phyloP scores from a whole-genome alignment of 1,140 invertebrate genomes.

The Vanessa tameamea region DNA sequence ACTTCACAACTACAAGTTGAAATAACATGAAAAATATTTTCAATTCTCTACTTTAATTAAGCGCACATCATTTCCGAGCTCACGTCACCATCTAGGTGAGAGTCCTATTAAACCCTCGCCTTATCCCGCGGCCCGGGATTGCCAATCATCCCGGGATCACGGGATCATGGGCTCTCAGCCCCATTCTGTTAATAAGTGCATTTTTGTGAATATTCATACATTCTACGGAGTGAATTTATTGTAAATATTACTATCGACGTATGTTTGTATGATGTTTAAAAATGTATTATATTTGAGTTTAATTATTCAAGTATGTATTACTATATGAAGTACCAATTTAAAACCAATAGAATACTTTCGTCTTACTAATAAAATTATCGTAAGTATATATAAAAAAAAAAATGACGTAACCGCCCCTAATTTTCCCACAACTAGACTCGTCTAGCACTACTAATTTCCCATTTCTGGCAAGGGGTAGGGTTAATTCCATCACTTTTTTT shows the following conservation, averaged over 20 bases:
- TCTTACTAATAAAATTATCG: too few species aligned
- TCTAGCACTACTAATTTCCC: too few species aligned
- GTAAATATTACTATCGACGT: background rate
- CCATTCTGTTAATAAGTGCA: constrained; percentile 57
- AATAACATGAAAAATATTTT: constrained; percentile 7
- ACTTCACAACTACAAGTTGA: background rate
- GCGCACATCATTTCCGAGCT: constrained; percentile 24
- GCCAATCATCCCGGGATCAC: constrained; percentile 69
- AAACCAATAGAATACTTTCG: too few species aligned
- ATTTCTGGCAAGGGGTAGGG: too few species aligned
- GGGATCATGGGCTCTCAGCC: constrained; percentile 41
- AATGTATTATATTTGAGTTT: too few species aligned
- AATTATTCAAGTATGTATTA: too few species aligned
- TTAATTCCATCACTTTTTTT: too few species aligned
- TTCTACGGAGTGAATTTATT: background rate
- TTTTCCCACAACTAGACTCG: too few species aligned
- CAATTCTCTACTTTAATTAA: constrained; percentile 29
- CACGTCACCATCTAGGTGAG: constrained; percentile 35
- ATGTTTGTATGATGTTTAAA: background rate
- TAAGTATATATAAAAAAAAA: too few species aligned
- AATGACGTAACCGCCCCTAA: too few species aligned
- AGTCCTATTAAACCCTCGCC: constrained; percentile 54
- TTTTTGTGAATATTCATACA: constrained; percentile 48
- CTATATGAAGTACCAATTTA: too few species aligned
- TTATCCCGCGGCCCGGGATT: constrained; percentile 48